phyloP scores from a whole-genome alignment of 2,888 invertebrate genomes.

The Parnassius orleans region DNA sequence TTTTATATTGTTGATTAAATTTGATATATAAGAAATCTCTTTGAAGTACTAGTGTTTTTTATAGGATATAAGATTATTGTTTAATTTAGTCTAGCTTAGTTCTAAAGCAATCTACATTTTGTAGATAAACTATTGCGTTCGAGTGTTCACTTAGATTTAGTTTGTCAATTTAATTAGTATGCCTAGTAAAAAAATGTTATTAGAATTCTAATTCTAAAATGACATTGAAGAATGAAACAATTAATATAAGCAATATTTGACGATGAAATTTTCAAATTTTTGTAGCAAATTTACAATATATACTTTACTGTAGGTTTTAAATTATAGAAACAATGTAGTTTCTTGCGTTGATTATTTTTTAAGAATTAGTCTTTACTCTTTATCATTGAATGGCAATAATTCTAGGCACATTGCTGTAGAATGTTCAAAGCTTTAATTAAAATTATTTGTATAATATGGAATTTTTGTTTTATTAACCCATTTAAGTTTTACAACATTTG shows the following conservation, averaged over 20 bases:
- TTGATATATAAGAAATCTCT: constrained; percentile 12
- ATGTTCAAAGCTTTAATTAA: constrained; percentile 27
- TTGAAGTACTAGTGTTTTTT: constrained; percentile 10
- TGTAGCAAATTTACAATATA: background rate
- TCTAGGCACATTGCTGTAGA: constrained; percentile 11
- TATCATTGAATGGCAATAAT: constrained; percentile 8
- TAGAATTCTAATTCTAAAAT: too few species aligned
- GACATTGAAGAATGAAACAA: background rate
- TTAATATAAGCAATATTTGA: background rate
- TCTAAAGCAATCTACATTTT: constrained; percentile 17
- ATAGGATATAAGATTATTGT: background rate
- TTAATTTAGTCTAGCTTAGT: background rate
- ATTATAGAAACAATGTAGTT: background rate
- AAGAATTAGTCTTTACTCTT: constrained; percentile 8
- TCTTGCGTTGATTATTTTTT: constrained; percentile 7
- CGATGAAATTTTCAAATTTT: background rate
- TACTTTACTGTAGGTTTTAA: constrained; percentile 7
- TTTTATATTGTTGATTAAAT: background rate
- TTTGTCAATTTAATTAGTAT: too few species aligned
- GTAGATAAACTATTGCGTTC: constrained; percentile 5
- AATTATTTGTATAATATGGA: constrained; percentile 7
- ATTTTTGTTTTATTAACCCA: constrained; percentile 14
- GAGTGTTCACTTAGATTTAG: background rate
- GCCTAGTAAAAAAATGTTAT: too few species aligned
- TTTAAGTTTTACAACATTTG: too few species aligned